phyloP scores from a whole-genome alignment of 2,113 vertebrate genomes.

The Gymnobelideus leadbeateri region DNA sequence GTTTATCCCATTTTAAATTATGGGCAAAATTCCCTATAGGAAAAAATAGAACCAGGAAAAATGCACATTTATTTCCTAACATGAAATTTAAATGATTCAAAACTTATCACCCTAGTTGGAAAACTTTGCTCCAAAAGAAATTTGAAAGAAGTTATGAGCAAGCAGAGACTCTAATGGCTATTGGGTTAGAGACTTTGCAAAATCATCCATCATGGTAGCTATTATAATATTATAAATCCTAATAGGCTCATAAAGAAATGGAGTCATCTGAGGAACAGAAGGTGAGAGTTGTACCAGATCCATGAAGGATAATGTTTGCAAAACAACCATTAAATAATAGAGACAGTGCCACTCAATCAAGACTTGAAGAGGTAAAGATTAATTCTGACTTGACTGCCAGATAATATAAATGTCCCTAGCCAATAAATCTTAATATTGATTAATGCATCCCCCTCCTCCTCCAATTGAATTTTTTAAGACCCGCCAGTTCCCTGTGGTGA shows the following conservation, averaged over 20 bases:
- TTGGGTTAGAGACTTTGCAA: slow-evolving; percentile 54
- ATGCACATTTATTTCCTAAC: slow-evolving; percentile 11
- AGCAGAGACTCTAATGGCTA: slow-evolving; percentile 34
- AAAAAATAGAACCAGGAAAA: slow-evolving; percentile 40
- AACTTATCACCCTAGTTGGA: slow-evolving; percentile 10
- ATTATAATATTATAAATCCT: slow-evolving; percentile 31
- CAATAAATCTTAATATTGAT: slow-evolving; percentile 77
- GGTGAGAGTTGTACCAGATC: slow-evolving; percentile 18
- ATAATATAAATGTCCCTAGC: slow-evolving; percentile 66
- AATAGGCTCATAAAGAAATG: slow-evolving; percentile 46
- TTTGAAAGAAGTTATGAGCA: slow-evolving; percentile 35
- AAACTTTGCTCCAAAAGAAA: slow-evolving; percentile 46
- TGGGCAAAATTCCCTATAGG: slow-evolving; percentile 28
- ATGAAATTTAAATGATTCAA: slow-evolving; percentile 53
- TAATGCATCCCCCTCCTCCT: slow-evolving; percentile 21
- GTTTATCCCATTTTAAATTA: slow-evolving; percentile 56
- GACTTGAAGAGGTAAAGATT: slow-evolving; percentile 64
- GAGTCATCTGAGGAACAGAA: slow-evolving; percentile 33
- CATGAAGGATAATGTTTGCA: slow-evolving; percentile 48
- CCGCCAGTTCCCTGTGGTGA: slow-evolving; percentile 54
- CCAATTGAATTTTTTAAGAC: slow-evolving; percentile 70
- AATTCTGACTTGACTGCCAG: slow-evolving; percentile 58
- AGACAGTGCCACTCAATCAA: slow-evolving; percentile 58
- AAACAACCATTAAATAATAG: slow-evolving; percentile 40
- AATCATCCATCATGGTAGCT: slow-evolving; percentile 31